phyloP scores from a whole-genome alignment of 2,888 invertebrate species.

The Ormyrus pomaceus region DNA sequence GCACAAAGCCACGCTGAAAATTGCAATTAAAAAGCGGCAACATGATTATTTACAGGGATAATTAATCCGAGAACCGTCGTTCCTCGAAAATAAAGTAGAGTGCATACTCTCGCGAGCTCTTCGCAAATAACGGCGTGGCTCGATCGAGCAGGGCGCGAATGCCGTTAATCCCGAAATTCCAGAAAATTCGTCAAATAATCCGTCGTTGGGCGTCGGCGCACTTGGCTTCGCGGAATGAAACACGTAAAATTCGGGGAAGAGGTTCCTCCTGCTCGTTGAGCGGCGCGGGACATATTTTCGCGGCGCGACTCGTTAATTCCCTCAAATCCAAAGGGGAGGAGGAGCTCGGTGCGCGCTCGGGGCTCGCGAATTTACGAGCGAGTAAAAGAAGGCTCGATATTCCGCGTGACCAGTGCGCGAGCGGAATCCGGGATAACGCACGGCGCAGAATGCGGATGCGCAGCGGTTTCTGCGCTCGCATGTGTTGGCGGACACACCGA shows the following conservation, averaged over 20 bases:
- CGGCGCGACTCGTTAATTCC: constrained; percentile 50
- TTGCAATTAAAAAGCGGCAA: background rate
- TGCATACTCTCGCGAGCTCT: background rate
- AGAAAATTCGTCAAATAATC: constrained; percentile 19
- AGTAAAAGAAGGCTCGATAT: constrained; percentile 43
- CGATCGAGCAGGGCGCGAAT: constrained; percentile 31
- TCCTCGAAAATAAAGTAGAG: background rate
- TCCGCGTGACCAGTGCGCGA: constrained; percentile 39
- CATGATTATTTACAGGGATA: background rate
- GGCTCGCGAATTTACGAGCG: constrained; percentile 44
- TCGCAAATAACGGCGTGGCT: too few species aligned
- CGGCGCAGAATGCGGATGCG: constrained; percentile 56
- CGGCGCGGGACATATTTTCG: constrained; percentile 25
- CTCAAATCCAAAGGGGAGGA: constrained; percentile 15
- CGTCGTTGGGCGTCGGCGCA: constrained; percentile 23
- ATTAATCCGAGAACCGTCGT: background rate
- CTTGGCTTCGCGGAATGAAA: background rate
- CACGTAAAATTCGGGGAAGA: background rate
- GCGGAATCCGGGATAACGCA: constrained; percentile 54
- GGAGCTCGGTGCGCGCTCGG: background rate
- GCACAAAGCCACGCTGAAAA: too few species aligned
- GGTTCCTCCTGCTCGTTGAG: too few species aligned
- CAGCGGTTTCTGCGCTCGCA: background rate
- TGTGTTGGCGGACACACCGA: constrained; percentile 40
- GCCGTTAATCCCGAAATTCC: constrained; percentile 59